Evolutionary conservation across 1,140 invertebrate species (phyloP).

Genomic region (Lasaia peninsularis): DNA sequence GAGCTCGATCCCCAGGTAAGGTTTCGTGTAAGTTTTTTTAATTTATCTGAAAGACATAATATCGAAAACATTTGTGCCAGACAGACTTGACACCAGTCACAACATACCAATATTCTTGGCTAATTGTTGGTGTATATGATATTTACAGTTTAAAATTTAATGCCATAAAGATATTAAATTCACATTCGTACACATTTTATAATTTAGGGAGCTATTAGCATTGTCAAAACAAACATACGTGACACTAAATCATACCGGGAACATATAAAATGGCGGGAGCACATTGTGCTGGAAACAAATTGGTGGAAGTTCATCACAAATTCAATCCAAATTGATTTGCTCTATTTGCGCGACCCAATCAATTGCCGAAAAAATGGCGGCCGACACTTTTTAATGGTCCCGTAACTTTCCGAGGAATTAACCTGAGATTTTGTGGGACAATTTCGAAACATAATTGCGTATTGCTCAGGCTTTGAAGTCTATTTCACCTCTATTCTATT

Average conservation of each 20-base stretch:
- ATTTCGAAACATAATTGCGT: not conserved
- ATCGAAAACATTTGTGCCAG: too few species aligned
- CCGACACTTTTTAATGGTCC: slow-evolving; percentile 7
- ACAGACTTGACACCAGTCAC: too few species aligned
- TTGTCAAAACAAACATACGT: not conserved
- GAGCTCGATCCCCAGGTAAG: too few species aligned
- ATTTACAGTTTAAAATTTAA: too few species aligned
- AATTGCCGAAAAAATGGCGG: slow-evolving; percentile 59
- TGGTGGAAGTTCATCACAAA: slow-evolving; percentile 60
- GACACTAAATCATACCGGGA: slow-evolving; percentile 19
- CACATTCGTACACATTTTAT: not conserved
- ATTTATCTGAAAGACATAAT: too few species aligned
- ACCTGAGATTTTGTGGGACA: not conserved
- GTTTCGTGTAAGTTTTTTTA: too few species aligned
- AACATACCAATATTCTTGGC: too few species aligned
- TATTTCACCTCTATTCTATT: too few species aligned
- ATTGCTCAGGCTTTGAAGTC: too few species aligned
- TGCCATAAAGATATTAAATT: too few species aligned
- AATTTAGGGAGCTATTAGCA: not conserved
- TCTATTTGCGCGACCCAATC: slow-evolving; percentile 62
- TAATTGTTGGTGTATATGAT: too few species aligned
- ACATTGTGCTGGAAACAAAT: slow-evolving; percentile 40
- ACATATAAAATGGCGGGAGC: not conserved
- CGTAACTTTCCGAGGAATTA: slow-evolving; percentile 9
- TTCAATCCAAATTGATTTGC: slow-evolving; percentile 60